A percentile compares a stretch with the other conserved stretches of the same genome.
Evolutionary conservation across 2,113 vertebrate genomes (phyloP).

Genomic region (Calidris pygmaea): DNA sequence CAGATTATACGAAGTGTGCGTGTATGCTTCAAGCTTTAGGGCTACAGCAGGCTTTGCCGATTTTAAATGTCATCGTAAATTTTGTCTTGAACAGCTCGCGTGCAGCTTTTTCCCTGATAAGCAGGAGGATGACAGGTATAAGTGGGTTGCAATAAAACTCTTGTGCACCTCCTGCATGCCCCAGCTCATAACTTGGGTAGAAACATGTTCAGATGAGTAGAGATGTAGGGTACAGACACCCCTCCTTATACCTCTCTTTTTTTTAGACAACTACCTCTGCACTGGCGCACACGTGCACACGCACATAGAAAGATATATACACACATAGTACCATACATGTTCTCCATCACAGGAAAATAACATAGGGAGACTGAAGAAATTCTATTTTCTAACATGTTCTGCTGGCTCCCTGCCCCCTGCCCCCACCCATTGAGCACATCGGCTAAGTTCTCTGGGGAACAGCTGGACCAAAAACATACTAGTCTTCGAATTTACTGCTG

Average conservation of each 20-base stretch:
- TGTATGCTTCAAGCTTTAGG: background rate
- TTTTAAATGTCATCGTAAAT: slow-evolving; percentile 44
- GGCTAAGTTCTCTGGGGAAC: background rate
- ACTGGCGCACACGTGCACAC: accelerated
- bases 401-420: background rate
- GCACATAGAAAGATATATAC: background rate
- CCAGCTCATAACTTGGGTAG: background rate
- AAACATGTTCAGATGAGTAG: background rate
- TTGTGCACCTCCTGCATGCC: background rate
- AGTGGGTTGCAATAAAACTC: background rate
- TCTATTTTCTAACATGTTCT: background rate
- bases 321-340: accelerated
- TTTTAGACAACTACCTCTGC: background rate
- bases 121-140: background rate
- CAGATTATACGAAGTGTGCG: slow-evolving; percentile 49
- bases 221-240: background rate
- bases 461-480: background rate
- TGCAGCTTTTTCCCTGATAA: background rate
- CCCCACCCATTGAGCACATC: accelerated
- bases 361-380: background rate
- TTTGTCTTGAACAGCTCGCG: background rate
- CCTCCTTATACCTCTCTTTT: background rate
- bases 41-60: slow-evolving; percentile 17
- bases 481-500: background rate
- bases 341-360: background rate